Base-by-base conservation (phyloP, 2,113 vertebrate species). In the Zosterops pallidus region DNA sequence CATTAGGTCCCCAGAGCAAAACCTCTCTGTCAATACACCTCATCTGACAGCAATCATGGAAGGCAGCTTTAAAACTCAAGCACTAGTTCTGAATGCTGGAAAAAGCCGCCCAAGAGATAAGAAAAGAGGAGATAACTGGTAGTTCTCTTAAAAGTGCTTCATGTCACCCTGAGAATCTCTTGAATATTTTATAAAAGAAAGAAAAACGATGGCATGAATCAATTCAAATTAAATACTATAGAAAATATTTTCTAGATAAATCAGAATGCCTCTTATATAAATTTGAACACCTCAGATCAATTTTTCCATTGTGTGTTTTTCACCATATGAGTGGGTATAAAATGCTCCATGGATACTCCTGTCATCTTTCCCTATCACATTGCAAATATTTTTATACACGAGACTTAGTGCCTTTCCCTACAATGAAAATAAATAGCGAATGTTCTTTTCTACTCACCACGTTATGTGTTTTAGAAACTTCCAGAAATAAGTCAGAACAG, bases 401-500 rank as follows among this genome's bases (percentile, higher is more conserved):
- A 97, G 83, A 95, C 77, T 88, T 86, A n/a, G 49, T 93, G 88
- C 41, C 39, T 94, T 79, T 89, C 84, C 74, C 91, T 92, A 87
- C 57, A 75, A 62, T 68, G 69, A 81, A 90, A 95, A 95, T 75
- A 90, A 94, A 92, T 68, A 86, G 64, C 0, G 15, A 74, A 81
- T 96, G 90, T 84, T 94, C 92, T 95, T 97, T 96, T 90, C 88
- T 65, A 20, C 47, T 96, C 72, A 53, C 46, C 60, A 83, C 0
- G 44, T 57, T 92, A 75, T 55, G 50, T 71, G 44, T 35, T 86
- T 95, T 49, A 94, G 93, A 96, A 97, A 95, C 88, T 96, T 95
- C 90, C 90, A 96, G 94, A 96, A 96, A 96, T 95, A 95, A 95
- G 94, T 95, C 89, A 92, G 90, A 96, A 56, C 65, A 91, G 88